phyloP scores from a whole-genome alignment of 2,113 vertebrate species.

The Hepsetus odoe region DNA sequence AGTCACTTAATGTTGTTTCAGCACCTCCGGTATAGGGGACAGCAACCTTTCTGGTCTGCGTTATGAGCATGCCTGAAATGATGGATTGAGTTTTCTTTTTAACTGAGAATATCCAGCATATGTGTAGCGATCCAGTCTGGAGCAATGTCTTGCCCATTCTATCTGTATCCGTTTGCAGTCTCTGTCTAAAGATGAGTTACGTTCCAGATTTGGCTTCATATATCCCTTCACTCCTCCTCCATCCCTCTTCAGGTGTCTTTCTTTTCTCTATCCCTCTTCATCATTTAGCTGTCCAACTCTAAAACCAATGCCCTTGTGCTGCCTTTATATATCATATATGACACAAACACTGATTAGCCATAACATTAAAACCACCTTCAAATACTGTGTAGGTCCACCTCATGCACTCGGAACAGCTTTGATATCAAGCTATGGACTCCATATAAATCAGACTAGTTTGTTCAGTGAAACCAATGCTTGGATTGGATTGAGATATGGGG shows the following conservation, averaged over 20 bases:
- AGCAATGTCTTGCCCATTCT: not conserved
- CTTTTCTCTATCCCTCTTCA: not conserved
- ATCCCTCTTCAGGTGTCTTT: not conserved
- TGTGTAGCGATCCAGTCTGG: not conserved
- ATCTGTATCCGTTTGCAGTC: slow-evolving; percentile 10
- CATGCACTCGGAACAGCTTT: no score
- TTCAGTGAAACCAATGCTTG: no score
- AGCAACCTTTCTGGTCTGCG: slow-evolving; percentile 38
- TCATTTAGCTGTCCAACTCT: not conserved
- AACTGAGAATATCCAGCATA: not conserved
- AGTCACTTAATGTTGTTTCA: slow-evolving; percentile 40
- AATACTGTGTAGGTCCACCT: no score
- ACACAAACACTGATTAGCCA: no score
- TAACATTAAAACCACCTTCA: no score
- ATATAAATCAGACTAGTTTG: no score
- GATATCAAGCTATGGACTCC: no score
- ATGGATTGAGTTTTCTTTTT: not conserved
- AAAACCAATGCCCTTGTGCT: not conserved
- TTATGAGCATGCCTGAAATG: not conserved
- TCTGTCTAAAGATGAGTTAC: not conserved
- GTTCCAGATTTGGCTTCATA: not conserved
- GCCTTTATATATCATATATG: not conserved
- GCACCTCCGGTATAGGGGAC: slow-evolving; percentile 48
- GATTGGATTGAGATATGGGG: no score
- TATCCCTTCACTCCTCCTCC: not conserved